These are phyloP conservation scores for Hipposideros armiger DNA, from an alignment of 2,113 vertebrate genomes.

Conservation along the genomic window DNA sequence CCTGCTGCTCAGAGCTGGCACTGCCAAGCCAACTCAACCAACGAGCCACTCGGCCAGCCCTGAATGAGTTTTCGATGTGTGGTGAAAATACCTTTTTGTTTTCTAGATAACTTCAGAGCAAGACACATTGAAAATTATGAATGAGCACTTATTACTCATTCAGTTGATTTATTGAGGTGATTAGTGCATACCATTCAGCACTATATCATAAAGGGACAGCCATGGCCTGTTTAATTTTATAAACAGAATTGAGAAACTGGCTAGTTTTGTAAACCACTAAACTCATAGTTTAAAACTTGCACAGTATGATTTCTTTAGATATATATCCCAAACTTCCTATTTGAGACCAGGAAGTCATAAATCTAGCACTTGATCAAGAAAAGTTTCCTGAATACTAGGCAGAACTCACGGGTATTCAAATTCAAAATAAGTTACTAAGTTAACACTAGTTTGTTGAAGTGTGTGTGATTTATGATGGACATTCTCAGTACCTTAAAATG, in stretches of 20 bases:
- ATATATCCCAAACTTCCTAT: not conserved
- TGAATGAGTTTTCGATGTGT: not conserved
- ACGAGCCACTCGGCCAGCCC: too few relatives aligned
- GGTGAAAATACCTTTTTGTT: not conserved
- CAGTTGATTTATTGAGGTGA: not conserved
- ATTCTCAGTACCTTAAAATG: slow-evolving; percentile 35
- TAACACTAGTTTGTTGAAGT: slow-evolving; percentile 54
- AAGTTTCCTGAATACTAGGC: slow-evolving; percentile 75
- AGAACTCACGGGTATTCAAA: slow-evolving; percentile 60
- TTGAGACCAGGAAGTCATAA: slow-evolving; percentile 47
- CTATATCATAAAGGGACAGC: not conserved
- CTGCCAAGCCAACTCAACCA: too few relatives aligned
- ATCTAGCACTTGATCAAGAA: slow-evolving; percentile 63
- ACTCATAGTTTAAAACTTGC: slow-evolving; percentile 60
- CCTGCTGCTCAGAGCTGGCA: too few relatives aligned
- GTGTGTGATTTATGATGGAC: slow-evolving; percentile 58
- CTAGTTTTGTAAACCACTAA: slow-evolving; percentile 54
- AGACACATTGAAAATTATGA: not conserved
- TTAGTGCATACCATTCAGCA: not conserved
- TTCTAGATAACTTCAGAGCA: slow-evolving; percentile 11
- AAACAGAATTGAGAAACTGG: slow-evolving; percentile 20
- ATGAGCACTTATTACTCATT: not conserved
- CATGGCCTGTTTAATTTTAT: not conserved
- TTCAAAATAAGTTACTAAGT: slow-evolving; percentile 50
- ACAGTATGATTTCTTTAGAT: slow-evolving; percentile 66